A percentile compares a stretch with the other conserved stretches of the same genome.
Conservation (phyloP, 2,888 invertebrate genomes). For the Polietes domitor region DNA sequence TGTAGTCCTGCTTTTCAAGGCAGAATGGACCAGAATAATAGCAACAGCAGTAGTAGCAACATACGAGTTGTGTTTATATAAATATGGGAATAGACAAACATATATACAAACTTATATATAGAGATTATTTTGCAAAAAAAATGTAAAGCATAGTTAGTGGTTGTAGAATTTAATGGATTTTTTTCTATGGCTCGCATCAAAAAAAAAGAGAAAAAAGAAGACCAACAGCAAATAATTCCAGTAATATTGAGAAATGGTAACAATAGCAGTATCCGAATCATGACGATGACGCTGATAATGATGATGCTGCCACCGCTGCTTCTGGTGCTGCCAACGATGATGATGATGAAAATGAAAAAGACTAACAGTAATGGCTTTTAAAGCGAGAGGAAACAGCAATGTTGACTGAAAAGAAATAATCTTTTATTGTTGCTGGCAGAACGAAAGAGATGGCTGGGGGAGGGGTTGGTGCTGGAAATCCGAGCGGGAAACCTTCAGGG, state of each 20-base stretch:
- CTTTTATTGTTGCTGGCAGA: slow-evolving; percentile 16
- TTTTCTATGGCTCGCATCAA: slow-evolving; percentile 12
- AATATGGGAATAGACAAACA: background rate
- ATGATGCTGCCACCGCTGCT: background rate
- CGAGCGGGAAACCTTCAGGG: background rate
- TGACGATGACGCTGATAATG: slow-evolving; percentile 1
- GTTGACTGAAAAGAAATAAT: slow-evolving; percentile 37
- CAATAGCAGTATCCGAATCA: slow-evolving; percentile 25
- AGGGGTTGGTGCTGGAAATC: background rate
- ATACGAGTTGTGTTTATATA: slow-evolving; percentile 35
- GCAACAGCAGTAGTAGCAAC: no score
- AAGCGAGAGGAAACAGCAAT: background rate
- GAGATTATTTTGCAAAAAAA: background rate
- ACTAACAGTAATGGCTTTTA: slow-evolving; percentile 15
- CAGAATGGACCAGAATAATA: background rate
- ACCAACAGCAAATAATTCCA: slow-evolving; percentile 25
- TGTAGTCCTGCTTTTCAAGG: background rate
- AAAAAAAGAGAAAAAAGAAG: background rate
- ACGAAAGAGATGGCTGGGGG: no score
- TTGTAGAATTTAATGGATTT: slow-evolving; percentile 37
- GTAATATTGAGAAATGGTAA: slow-evolving; percentile 34
- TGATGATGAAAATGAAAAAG: slow-evolving; percentile 12
- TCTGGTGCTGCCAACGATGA: background rate
- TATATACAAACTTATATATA: slow-evolving; percentile 10
- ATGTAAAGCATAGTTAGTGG: slow-evolving; percentile 35